phyloP scores from a whole-genome alignment of 2,113 vertebrate species.

The Calidris pugnax region DNA sequence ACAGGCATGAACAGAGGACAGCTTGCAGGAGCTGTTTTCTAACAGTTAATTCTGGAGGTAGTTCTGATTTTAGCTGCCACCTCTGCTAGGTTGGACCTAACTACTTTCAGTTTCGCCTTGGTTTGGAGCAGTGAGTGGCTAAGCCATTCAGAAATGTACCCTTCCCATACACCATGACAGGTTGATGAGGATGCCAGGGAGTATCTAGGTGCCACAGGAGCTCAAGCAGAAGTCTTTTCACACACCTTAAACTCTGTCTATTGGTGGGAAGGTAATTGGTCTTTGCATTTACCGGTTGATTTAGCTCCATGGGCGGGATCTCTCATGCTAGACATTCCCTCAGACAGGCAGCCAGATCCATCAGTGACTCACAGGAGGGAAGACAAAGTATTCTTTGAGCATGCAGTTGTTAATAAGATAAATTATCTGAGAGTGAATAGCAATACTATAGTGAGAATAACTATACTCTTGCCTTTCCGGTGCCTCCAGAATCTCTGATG shows the following conservation, averaged over 20 bases:
- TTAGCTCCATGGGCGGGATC: not conserved
- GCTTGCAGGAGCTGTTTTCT: not conserved
- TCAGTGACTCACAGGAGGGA: not conserved
- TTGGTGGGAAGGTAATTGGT: not conserved
- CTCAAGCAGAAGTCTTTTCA: not conserved
- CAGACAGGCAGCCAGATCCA: not conserved
- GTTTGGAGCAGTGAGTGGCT: not conserved
- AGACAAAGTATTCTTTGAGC: not conserved
- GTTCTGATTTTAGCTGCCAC: not conserved
- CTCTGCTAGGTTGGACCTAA: not conserved
- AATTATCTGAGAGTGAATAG: not conserved
- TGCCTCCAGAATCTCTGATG: not conserved
- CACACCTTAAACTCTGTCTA: not conserved
- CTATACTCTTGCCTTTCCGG: not conserved
- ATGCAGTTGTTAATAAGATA: not conserved
- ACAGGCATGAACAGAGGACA: not conserved
- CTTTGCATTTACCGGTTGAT: not conserved
- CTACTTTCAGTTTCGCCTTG: not conserved
- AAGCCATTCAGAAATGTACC: not conserved
- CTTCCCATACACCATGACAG: not conserved
- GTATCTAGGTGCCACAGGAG: not conserved
- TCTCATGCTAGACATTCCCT: not conserved
- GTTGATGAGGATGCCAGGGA: not conserved
- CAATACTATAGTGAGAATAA: not conserved
- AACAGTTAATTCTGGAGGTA: not conserved